A percentile compares a stretch with the other conserved stretches of the same genome.
These are phyloP conservation scores for Zeuzera pyrina DNA, from an alignment of 2,888 invertebrate genomes.

Conservation along the genomic window DNA sequence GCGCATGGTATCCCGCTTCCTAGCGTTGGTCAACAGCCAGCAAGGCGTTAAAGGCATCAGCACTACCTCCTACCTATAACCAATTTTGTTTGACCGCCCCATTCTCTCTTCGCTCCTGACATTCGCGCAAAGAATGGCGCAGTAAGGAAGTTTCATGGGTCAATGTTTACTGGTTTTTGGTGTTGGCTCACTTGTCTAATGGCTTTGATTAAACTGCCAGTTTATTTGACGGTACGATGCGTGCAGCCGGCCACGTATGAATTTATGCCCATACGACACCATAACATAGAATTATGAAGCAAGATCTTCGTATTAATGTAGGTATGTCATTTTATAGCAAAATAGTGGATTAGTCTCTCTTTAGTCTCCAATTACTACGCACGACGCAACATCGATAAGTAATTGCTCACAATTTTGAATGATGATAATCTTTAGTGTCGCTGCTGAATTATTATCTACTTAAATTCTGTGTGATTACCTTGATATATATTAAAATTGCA, in stretches of 20 bases:
- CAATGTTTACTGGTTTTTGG: conserved; percentile 39
- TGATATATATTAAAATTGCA: too few relatives aligned
- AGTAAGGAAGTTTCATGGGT: conserved; percentile 32
- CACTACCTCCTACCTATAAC: conserved; percentile 53
- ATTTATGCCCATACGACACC: conserved; percentile 65
- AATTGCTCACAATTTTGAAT: too few relatives aligned
- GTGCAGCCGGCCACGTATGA: conserved; percentile 65
- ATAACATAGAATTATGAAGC: conserved; percentile 55
- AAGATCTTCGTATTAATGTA: conserved; percentile 44
- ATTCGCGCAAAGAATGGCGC: conserved; percentile 24
- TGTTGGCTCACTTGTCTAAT: conserved; percentile 71
- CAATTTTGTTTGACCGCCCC: conserved; percentile 40
- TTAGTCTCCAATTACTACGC: too few relatives aligned
- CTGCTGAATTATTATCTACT: too few relatives aligned
- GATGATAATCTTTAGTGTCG: too few relatives aligned
- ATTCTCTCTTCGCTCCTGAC: conserved; percentile 18
- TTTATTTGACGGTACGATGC: conserved; percentile 71
- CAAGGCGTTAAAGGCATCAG: conserved; percentile 72
- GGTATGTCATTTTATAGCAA: too few relatives aligned
- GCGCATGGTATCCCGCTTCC: conserved; percentile 66
- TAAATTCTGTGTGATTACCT: too few relatives aligned
- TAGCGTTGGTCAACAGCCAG: conserved; percentile 68
- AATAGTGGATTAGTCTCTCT: too few relatives aligned
- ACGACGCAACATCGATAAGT: too few relatives aligned
- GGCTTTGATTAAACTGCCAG: conserved; percentile 73